A percentile compares a stretch with the other conserved stretches of the same genome.
Conservation (phyloP, 1,140 invertebrate species). For the Sweltsa coloradensis region DNA sequence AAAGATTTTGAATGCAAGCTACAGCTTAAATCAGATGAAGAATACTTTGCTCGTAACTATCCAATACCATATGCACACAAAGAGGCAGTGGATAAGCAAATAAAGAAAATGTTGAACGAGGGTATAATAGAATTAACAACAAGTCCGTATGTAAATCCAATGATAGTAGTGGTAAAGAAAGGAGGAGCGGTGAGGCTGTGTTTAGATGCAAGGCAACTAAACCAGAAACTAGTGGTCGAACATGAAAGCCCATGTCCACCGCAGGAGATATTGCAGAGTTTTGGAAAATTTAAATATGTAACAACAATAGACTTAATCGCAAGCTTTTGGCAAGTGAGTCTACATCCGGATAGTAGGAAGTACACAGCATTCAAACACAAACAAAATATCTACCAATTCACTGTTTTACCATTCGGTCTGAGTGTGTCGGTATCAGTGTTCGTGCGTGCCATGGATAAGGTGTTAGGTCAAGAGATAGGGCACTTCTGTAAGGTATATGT, state of each 20-base stretch:
- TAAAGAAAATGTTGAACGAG: constrained; percentile 17
- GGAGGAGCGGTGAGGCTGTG: constrained; percentile 22
- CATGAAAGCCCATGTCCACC: no score
- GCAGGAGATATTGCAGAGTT: no score
- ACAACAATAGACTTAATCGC: no score
- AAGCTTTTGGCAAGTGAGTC: constrained; percentile 25
- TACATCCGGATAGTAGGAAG: constrained; percentile 19
- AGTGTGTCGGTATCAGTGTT: constrained; percentile 10
- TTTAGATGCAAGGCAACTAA: constrained; percentile 25
- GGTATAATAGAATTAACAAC: constrained; percentile 18
- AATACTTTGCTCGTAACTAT: no score
- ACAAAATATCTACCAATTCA: constrained; percentile 22
- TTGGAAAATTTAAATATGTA: no score
- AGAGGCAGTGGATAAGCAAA: constrained; percentile 11
- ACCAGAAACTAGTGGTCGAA: constrained; percentile 22
- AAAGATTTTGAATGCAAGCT: no score
- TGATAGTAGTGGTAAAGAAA: constrained; percentile 21
- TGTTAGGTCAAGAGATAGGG: constrained; percentile 3
- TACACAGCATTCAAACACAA: constrained; percentile 26
- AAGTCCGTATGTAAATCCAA: constrained; percentile 25
- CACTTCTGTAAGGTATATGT: constrained; percentile 17
- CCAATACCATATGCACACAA: constrained; percentile 16
- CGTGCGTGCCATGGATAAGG: neutral
- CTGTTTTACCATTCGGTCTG: constrained; percentile 25
- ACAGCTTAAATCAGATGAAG: no score